A percentile compares a stretch with the other conserved stretches of the same genome.
phyloP scores from a whole-genome alignment of 2,113 vertebrate genomes.

The Ascaphus truei region DNA sequence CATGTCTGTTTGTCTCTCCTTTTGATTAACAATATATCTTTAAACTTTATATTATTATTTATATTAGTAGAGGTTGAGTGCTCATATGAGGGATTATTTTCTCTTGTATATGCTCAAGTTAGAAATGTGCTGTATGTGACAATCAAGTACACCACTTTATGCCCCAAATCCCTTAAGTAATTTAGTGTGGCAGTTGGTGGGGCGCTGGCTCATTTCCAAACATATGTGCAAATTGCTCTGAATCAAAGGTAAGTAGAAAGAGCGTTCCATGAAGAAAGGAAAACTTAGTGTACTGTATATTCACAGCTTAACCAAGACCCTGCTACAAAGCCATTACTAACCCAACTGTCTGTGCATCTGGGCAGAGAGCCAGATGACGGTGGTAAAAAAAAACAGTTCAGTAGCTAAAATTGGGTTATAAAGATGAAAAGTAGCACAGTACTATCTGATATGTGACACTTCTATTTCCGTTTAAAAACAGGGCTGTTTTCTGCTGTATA shows the following conservation, averaged over 20 bases:
- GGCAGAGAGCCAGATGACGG: constrained; percentile 9
- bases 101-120: too few relatives aligned
- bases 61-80: too few relatives aligned
- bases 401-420: constrained; percentile 28
- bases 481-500: neutral
- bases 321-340: neutral
- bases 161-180: constrained; percentile 52
- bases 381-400: neutral
- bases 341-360: neutral
- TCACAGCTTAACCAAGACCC: constrained; percentile 10
- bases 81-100: too few relatives aligned
- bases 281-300: constrained; percentile 8
- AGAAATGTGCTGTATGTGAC: neutral
- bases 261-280: constrained; percentile 27
- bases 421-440: constrained; percentile 14
- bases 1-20: too few relatives aligned
- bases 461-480: neutral
- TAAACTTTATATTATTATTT: too few relatives aligned
- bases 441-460: constrained; percentile 4
- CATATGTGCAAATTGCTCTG: constrained; percentile 8
- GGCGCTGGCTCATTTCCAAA: constrained; percentile 26
- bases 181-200: constrained; percentile 49
- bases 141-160: constrained; percentile 7
- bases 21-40: too few relatives aligned
- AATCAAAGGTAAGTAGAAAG: constrained; percentile 19